These are phyloP conservation scores for Leptodactylus fuscus DNA, from an alignment of 2,113 vertebrate species.

Conservation along the genomic window DNA sequence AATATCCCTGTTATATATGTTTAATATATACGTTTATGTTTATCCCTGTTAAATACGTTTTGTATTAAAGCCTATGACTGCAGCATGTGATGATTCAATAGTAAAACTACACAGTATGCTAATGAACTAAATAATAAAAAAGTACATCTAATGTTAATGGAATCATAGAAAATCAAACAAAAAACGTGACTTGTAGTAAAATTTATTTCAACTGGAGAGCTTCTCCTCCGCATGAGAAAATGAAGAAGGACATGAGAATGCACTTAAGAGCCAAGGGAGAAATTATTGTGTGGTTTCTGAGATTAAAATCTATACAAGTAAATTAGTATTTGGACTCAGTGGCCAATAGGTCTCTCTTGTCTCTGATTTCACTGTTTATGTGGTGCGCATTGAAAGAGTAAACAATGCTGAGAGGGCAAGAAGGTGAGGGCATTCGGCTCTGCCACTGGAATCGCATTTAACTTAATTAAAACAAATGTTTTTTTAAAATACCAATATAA, in stretches of 20 bases:
- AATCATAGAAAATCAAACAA: conserved; percentile 26
- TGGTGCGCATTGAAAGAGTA: conserved; percentile 41
- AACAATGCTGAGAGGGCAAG: conserved; percentile 44
- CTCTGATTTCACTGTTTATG: conserved; percentile 52
- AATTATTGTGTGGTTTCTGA: conserved; percentile 54
- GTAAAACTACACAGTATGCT: not conserved
- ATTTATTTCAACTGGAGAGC: conserved; percentile 2
- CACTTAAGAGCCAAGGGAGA: conserved; percentile 43
- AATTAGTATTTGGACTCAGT: conserved; percentile 42
- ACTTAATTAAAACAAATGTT: conserved; percentile 56
- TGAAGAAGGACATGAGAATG: conserved; percentile 41
- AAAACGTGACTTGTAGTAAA: conserved; percentile 14
- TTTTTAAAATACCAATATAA: conserved; percentile 47
- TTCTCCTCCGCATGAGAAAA: conserved; percentile 1
- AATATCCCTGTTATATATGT: no score
- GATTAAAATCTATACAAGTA: conserved; percentile 51
- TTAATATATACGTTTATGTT: no score
- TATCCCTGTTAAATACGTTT: no score
- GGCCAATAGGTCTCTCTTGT: conserved; percentile 35
- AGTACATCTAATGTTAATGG: conserved; percentile 10
- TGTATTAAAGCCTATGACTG: not conserved
- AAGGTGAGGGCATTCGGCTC: conserved; percentile 34
- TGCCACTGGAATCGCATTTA: conserved; percentile 50
- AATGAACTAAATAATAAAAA: no score
- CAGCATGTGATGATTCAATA: conserved; percentile 10